phyloP scores from a whole-genome alignment of 2,888 invertebrate species.

The Xylota segnis region DNA sequence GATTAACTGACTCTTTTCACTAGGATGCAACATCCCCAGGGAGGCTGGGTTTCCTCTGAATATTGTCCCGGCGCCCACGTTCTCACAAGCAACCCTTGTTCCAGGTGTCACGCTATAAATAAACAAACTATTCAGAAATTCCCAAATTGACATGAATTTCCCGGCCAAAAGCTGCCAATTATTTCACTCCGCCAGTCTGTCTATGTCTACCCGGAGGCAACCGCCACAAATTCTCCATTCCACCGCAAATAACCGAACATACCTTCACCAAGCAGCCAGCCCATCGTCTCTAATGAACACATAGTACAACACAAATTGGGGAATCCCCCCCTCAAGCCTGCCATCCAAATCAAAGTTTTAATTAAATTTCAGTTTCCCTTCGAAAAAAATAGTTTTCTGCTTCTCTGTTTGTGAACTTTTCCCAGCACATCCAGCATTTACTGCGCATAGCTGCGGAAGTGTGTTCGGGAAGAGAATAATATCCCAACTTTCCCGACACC shows the following conservation, averaged over 20 bases:
- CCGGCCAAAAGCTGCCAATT: neutral
- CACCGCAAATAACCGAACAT: neutral
- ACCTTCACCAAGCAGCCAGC: neutral
- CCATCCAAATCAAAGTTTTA: constrained; percentile 55
- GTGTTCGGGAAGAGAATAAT: neutral
- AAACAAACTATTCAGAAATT: neutral
- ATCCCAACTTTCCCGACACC: constrained; percentile 40
- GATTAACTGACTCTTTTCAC: too few relatives aligned
- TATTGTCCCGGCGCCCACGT: too few relatives aligned
- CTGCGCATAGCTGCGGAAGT: neutral
- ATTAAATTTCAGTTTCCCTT: constrained; percentile 58
- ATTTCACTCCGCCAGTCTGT: neutral
- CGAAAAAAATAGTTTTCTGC: constrained; percentile 40
- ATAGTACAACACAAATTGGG: neutral
- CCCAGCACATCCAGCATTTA: neutral
- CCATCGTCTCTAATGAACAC: neutral
- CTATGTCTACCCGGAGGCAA: neutral
- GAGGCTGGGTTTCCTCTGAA: too few relatives aligned
- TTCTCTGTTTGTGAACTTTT: constrained; percentile 27
- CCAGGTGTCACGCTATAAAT: neutral
- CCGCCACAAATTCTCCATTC: neutral
- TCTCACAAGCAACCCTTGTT: neutral
- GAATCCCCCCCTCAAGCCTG: neutral
- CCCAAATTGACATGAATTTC: neutral
- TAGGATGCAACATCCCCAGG: too few relatives aligned